These are phyloP conservation scores for Rhagologus leucostigma DNA, from an alignment of 2,113 vertebrate genomes.

Conservation along the genomic window DNA sequence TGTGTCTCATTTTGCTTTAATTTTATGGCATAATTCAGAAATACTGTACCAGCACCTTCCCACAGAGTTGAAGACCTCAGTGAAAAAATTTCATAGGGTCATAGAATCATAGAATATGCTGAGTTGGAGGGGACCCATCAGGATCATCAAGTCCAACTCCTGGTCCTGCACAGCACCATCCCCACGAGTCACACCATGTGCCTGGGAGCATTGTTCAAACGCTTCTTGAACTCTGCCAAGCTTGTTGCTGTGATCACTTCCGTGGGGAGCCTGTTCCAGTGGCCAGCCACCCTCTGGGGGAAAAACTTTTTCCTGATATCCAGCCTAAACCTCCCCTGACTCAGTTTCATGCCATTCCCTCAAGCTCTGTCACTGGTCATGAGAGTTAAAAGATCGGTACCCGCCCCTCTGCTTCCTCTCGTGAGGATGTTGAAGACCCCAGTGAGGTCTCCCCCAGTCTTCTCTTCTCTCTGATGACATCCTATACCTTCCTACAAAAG, in stretches of 20 bases:
- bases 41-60: background rate
- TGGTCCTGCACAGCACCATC: too few species aligned
- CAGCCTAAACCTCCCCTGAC: background rate
- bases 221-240: background rate
- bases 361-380: background rate
- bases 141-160: background rate
- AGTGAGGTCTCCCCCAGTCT: background rate
- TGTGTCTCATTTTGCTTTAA: background rate
- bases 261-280: background rate
- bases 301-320: background rate
- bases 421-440: background rate
- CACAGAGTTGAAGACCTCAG: background rate
- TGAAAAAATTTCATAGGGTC: background rate
- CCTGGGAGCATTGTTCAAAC: background rate
- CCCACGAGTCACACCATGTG: background rate
- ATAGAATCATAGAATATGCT: background rate
- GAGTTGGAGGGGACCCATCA: background rate
- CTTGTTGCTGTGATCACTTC: background rate
- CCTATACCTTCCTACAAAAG: background rate
- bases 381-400: background rate
- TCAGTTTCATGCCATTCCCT: background rate
- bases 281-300: accelerated
- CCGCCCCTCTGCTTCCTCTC: background rate
- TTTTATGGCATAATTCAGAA: background rate
- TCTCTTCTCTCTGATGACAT: background rate